Evolutionary conservation across 2,888 invertebrate genomes (phyloP), one percentile per base, ranked within the genome.

Genomic region (Muschampia staudingeri): DNA sequence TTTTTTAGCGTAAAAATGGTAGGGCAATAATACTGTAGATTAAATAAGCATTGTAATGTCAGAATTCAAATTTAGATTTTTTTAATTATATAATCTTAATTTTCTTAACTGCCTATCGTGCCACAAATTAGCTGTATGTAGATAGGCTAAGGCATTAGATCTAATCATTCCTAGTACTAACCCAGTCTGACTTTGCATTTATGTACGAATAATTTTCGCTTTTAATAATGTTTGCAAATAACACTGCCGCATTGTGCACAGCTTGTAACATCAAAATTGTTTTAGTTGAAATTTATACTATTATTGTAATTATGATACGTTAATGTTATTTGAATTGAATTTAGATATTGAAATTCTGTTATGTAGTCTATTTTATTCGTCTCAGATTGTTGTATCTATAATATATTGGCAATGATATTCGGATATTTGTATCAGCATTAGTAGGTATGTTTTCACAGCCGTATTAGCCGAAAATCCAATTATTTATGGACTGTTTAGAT

Each of bases 81-180:
- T 42, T 42, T 1, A 42, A 4, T 42, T 42, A 11, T 42, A 42
- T 1, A 9, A 6, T 42, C 11, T 42, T 42, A 42, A 11, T 42
- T 42, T 42, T 8, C 42, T 65, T 30, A 30, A 25, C 14, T 65
- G 30, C 65, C 30, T 73, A 34, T 75, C 73, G 73, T 75, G 79
- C 67, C 79, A 80, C 79, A 73, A 52, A 65, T 34, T 40, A 37
- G 72, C 34, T 65, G 52, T 78, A 78, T 85, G 84, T 87, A 89
- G 86, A 85, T 40, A 75, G 48, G 73, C 61, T 67, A 34, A 34
- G 34, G 34, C 34, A 34, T 70, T 67, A 80, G 73, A 37, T 67
- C 48, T 73, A 75, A 80, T 75, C 79, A 80, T 73, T 80, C 79
- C 79, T 73, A 73, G 79, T 80, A 73, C 73, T 73, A 67, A 80